Base-by-base conservation (phyloP, 2,888 invertebrate genomes). In the Zygothrica quintamaculata region DNA sequence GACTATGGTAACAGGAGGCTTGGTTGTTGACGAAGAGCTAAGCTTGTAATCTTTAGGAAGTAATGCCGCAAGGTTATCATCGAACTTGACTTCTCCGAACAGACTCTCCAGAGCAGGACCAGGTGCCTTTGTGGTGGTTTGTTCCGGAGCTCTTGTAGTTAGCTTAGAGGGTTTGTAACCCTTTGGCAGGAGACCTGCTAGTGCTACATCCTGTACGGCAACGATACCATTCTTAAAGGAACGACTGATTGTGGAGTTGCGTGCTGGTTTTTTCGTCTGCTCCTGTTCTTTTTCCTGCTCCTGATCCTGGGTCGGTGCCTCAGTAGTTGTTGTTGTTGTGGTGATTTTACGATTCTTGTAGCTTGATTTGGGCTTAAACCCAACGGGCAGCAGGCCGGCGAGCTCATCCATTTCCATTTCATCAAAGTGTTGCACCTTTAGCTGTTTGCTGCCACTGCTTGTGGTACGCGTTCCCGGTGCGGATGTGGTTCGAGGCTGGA, bases 351-450 rank as follows among this genome's bases (percentile, higher is more conserved):
- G 88, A 34, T 88, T 88, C 40, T 86, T 84, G 9, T 76, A 84
- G 39, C 88, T 71, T 0, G 53, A 46, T 8, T 80, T 84, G 3
- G 84, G 65, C 47, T 84, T 84, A 79, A 94, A 95, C 1, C 94
- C 94, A 0, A 93, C 91, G 2, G 95, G 95, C 5, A 95, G 88
- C 0, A 95, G 89, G 12, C 93, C 93, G 1, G 93, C 88, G 47
- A 94, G 75, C 68, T 94, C 94, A 72, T 94, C 94, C 92, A 93
- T 89, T 65, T 89, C 89, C 0, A 52, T 65, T 11, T 89, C 89
- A n/a, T 89, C 87, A 7, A 89, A 71, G 56, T 89, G 88, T 29
- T 89, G 90, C 0, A 88, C 75, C 52, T 82, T 87, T 4, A 60
- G 2, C 18, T 22, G 92, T 92, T 84, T 88, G 6, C 52, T 13